Conservation (phyloP, 2,888 invertebrate genomes). For the Agrotis segetum region DNA sequence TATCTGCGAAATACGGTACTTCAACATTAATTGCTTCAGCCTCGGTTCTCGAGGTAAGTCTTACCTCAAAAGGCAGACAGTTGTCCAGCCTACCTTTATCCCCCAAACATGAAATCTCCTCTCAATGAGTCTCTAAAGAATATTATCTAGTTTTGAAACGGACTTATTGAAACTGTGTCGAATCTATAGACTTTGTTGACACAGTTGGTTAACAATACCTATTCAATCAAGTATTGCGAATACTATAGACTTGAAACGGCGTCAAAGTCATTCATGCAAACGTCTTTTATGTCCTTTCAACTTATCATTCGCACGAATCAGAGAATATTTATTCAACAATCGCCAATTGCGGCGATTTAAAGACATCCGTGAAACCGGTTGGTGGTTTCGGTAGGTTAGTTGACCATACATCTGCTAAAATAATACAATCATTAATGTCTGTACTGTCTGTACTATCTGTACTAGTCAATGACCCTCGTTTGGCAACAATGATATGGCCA, state of each 20-base stretch:
- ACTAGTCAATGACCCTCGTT: constrained; percentile 68
- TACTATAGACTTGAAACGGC: constrained; percentile 9
- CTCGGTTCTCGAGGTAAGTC: constrained; percentile 12
- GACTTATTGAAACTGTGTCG: constrained; percentile 14
- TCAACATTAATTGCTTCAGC: constrained; percentile 14
- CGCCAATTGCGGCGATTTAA: constrained; percentile 54
- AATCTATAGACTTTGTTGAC: constrained; percentile 27
- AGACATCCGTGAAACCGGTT: constrained; percentile 73
- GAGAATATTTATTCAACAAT: constrained; percentile 37
- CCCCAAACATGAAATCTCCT: constrained; percentile 10
- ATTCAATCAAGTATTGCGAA: constrained; percentile 23
- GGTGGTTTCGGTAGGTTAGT: constrained; percentile 67
- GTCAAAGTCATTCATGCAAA: background rate
- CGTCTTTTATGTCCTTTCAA: constrained; percentile 3
- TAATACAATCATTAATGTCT: constrained; percentile 19
- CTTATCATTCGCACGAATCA: constrained; percentile 4
- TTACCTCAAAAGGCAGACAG: constrained; percentile 13
- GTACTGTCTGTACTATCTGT: no score
- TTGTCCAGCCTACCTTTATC: constrained; percentile 22
- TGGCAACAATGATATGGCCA: constrained; percentile 44
- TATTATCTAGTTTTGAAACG: constrained; percentile 20
- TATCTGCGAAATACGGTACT: constrained; percentile 8
- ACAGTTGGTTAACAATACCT: constrained; percentile 53
- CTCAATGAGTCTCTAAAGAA: background rate
- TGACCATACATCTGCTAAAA: constrained; percentile 36